Evolutionary conservation across 2,113 vertebrate genomes (phyloP), one percentile per base, ranked within the genome.

Genomic region (Channa maculata): DNA sequence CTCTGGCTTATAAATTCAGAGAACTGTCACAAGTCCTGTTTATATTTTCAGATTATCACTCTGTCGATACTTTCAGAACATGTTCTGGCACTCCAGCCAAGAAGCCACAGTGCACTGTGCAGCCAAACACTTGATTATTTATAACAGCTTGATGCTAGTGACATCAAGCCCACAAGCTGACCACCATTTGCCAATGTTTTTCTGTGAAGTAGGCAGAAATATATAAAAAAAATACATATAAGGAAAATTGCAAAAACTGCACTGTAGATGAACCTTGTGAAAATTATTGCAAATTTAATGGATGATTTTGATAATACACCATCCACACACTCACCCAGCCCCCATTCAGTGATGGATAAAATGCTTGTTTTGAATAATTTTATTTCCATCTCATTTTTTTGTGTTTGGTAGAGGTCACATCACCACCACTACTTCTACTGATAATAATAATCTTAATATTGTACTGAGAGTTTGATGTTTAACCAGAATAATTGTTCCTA

Each of bases 101-200:
- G 58, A 67, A 48, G 66, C 59, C 53, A 8, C 49, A 52, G 51
- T 36, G 12, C 44, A 39, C 33, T 14, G 15, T n/a, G 50, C 41
- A 77, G 70, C 69, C 71, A 53, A 62, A 78, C 66, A 63, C 71
- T 57, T 77, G 44, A 12, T 67, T 71, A 67, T 80, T 75, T 71
- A 49, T 8, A 72, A 55, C 45, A 63, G 74, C 63, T 14, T 36
- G 52, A 15, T 76, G 71, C 71, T 67, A 66, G 66, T 59, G 62
- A 80, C 34, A 80, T 61, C 68, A 68, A 68, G 46, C 53, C 65
- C 70, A 49, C 77, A 65, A 55, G 50, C 60, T 46, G 58, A 63
- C 41, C 53, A 74, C 44, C 36, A 6, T 60, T 69, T 15, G 54
- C 60, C 53, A 72, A 7, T n/a, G 43, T 59, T 67, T 57, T 54